These are phyloP conservation scores for Stomorhina lunata DNA, from an alignment of 2,888 invertebrate genomes.

Conservation along the genomic window DNA sequence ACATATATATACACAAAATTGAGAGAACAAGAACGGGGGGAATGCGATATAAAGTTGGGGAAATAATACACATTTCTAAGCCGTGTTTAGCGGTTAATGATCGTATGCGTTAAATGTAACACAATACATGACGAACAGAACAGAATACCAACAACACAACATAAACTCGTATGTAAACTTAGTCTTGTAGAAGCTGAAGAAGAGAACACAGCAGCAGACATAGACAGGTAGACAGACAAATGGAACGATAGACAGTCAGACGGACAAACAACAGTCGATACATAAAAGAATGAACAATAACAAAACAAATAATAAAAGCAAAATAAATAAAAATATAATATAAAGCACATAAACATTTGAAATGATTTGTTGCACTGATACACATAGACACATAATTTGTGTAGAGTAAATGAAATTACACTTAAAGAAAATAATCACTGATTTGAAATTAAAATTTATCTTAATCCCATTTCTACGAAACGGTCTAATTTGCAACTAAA, in stretches of 20 bases:
- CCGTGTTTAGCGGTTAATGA: constrained; percentile 78
- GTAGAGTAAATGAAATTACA: constrained; percentile 10
- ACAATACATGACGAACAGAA: constrained; percentile 66
- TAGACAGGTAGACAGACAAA: constrained; percentile 19
- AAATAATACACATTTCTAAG: constrained; percentile 70
- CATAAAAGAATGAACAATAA: constrained; percentile 5
- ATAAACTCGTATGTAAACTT: too few species aligned
- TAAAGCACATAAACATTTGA: constrained; percentile 33
- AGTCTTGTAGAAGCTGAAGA: neutral
- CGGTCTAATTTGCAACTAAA: too few species aligned
- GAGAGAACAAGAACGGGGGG: neutral
- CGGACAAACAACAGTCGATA: neutral
- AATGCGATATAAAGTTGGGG: constrained; percentile 26
- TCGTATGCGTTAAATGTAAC: constrained; percentile 75
- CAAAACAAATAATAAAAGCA: neutral
- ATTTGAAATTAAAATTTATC: neutral
- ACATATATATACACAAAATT: neutral
- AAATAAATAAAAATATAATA: constrained; percentile 1
- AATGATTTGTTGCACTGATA: constrained; percentile 20
- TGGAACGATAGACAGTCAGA: constrained; percentile 29
- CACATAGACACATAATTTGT: neutral
- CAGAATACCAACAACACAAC: constrained; percentile 31
- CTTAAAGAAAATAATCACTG: constrained; percentile 1
- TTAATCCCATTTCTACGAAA: too few species aligned
- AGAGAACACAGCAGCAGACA: constrained; percentile 17